Conservation (phyloP, 2,113 vertebrate genomes). For the Pionites leucogaster region DNA sequence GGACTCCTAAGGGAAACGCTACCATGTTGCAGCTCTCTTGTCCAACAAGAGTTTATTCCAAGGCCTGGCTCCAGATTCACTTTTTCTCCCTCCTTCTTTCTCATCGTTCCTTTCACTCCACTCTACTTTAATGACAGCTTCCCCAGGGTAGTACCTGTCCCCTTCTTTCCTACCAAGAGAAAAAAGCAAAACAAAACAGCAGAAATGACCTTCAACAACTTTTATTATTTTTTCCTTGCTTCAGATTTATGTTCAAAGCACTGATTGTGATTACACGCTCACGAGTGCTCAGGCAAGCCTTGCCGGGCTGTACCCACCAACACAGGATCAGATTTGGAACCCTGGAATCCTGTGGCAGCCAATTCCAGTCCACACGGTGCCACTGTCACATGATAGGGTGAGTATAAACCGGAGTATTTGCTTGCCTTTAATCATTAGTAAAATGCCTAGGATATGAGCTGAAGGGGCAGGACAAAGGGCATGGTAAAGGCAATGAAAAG, state of each 20-base stretch:
- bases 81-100: not conserved
- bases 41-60: not conserved
- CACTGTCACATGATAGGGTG: conserved; percentile 76
- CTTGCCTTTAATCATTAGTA: not conserved
- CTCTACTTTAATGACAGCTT: not conserved
- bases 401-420: not conserved
- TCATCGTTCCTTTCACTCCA: not conserved
- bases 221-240: not conserved
- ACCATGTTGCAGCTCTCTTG: not conserved
- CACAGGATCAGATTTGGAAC: conserved; percentile 65
- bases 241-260: conserved; percentile 83
- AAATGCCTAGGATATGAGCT: not conserved
- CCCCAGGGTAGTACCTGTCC: not conserved
- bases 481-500: not conserved
- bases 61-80: not conserved
- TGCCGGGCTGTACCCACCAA: conserved; percentile 77
- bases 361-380: conserved; percentile 81
- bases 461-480: not conserved
- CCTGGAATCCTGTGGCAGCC: conserved; percentile 80
- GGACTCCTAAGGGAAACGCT: not conserved
- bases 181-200: not conserved
- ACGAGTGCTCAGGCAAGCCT: conserved; percentile 84
- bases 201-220: not conserved
- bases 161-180: not conserved
- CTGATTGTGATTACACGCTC: conserved; percentile 82